Conservation (phyloP, 2,113 vertebrate genomes). For the Dasyornis broadbenti region DNA sequence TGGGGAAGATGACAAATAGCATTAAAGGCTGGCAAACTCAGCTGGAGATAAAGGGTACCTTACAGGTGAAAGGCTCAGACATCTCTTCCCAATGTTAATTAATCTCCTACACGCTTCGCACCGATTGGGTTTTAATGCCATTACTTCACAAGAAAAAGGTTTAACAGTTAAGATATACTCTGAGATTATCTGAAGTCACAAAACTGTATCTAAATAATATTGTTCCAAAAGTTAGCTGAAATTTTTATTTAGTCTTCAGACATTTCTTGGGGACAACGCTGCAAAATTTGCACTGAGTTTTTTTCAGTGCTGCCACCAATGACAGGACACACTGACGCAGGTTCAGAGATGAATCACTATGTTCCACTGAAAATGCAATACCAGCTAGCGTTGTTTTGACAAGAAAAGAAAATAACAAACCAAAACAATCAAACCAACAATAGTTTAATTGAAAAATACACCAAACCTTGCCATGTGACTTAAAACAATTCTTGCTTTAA, state of each 20-base stretch:
- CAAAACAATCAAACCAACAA: neutral
- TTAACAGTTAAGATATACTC: neutral
- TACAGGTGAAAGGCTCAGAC: slow-evolving; percentile 42
- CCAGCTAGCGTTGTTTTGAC: neutral
- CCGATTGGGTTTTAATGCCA: neutral
- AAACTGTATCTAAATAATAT: neutral
- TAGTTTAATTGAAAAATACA: neutral
- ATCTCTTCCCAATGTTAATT: slow-evolving; percentile 32
- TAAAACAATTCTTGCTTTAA: neutral
- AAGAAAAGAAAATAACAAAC: neutral
- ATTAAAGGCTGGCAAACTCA: slow-evolving; percentile 34
- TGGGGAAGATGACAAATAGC: slow-evolving; percentile 24
- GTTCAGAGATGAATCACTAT: neutral
- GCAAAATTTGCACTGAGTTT: neutral
- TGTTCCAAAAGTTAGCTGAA: neutral
- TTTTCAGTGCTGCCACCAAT: neutral
- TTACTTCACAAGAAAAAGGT: neutral
- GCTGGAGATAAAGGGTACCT: slow-evolving; percentile 38
- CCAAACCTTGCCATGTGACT: neutral
- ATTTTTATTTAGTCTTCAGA: neutral
- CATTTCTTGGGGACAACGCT: neutral
- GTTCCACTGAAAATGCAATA: neutral
- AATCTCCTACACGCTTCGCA: slow-evolving; percentile 16
- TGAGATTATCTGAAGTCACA: neutral
- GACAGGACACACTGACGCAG: neutral